A percentile compares a stretch with the other conserved stretches of the same genome.
phyloP scores from a whole-genome alignment of 2,888 invertebrate species.

The Oscheius myriophilus region DNA sequence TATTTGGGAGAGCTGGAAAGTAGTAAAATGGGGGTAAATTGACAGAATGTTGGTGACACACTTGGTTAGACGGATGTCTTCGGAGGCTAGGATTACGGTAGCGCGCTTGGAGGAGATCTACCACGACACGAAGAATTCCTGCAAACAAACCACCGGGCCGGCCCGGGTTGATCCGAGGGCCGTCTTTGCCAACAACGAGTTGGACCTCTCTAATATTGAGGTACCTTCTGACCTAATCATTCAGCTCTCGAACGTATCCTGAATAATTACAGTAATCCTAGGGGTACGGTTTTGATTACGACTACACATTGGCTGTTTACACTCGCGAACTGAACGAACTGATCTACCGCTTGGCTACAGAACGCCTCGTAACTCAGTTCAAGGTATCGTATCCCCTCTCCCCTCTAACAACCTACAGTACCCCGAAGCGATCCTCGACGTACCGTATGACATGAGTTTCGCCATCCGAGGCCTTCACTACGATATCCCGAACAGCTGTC shows the following conservation, averaged over 20 bases:
- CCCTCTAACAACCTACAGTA: conserved; percentile 78
- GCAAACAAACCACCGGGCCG: background rate
- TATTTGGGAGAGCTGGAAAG: background rate
- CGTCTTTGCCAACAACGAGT: conserved; percentile 95
- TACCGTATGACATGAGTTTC: conserved; percentile 90
- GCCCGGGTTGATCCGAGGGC: conserved; percentile 76
- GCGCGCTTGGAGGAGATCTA: too few species aligned
- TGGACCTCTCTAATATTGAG: conserved; percentile 87
- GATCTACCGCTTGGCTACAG: conserved; percentile 88
- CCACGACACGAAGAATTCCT: too few species aligned
- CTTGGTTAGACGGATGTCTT: background rate
- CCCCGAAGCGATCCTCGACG: conserved; percentile 80
- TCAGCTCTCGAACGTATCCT: background rate
- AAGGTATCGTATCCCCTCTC: conserved; percentile 77
- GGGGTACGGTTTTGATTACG: conserved; percentile 91
- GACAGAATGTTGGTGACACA: background rate
- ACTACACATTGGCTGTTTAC: conserved; percentile 95
- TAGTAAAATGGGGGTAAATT: background rate
- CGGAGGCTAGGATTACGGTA: too few species aligned
- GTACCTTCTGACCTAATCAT: conserved; percentile 75
- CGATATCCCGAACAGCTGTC: conserved; percentile 91
- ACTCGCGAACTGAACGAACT: conserved; percentile 87
- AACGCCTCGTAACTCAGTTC: conserved; percentile 85
- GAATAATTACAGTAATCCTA: conserved; percentile 74
- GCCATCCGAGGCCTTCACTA: conserved; percentile 97